Evolutionary conservation across 92 coral and sea anemone genomes (phyloP).

Genomic region (Zoanthus sociatus): DNA sequence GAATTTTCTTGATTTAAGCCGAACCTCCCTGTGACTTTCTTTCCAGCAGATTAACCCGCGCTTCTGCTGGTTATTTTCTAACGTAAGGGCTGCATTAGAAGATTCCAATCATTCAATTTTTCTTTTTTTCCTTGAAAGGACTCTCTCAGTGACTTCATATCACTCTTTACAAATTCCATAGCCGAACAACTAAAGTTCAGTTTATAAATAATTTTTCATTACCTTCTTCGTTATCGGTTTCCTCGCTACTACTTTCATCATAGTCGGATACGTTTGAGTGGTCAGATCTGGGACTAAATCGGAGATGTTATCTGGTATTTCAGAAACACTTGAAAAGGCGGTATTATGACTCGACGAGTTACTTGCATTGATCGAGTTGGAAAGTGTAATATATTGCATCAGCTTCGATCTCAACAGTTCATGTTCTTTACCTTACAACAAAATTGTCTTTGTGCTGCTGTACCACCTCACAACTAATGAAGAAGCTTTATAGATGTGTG

Average conservation of each 20-base stretch:
- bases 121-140: no score
- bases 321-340: not conserved
- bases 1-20: no score
- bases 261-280: not conserved
- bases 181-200: no score
- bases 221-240: not conserved
- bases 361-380: not conserved
- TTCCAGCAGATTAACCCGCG: no score
- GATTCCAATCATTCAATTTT: not conserved
- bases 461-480: not conserved
- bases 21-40: no score
- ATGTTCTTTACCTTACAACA: not conserved
- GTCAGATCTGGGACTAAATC: not conserved
- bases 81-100: no score
- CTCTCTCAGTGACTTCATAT: no score
- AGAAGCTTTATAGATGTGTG: no score
- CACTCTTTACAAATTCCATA: no score
- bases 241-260: not conserved
- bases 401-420: constrained; percentile 10
- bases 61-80: no score
- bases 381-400: not conserved
- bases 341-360: not conserved
- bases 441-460: constrained; percentile 23
- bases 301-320: not conserved
- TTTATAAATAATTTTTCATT: not conserved